Evolutionary conservation across 1,140 invertebrate genomes (phyloP).

Genomic region (Callitettix versicolor): DNA sequence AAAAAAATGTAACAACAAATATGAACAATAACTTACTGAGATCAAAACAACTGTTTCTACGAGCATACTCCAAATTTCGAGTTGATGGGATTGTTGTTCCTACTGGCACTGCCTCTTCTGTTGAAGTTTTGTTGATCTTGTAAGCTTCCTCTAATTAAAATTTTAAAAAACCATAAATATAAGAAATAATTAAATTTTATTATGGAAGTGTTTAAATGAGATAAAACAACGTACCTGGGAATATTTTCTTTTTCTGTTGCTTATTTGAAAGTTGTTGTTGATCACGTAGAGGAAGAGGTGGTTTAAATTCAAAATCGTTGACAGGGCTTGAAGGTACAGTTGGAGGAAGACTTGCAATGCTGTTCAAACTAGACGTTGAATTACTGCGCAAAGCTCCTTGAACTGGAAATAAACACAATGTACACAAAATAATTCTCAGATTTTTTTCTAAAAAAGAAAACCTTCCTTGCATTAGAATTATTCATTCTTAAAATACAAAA

Average conservation of each 20-base stretch:
- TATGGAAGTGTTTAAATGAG: too few species aligned
- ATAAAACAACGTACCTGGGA: too few species aligned
- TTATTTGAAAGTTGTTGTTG: slow-evolving; percentile 25
- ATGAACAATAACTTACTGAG: slow-evolving; percentile 48
- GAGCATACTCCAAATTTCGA: slow-evolving; percentile 7
- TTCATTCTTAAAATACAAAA: too few species aligned
- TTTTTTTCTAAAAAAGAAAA: too few species aligned
- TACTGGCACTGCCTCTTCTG: not conserved
- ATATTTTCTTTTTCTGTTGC: not conserved
- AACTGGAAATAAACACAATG: too few species aligned
- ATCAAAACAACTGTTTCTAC: slow-evolving; percentile 52
- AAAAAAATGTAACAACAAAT: too few species aligned
- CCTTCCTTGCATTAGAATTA: too few species aligned
- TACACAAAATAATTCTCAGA: too few species aligned
- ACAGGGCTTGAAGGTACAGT: slow-evolving; percentile 12
- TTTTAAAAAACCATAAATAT: too few species aligned
- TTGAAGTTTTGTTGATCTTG: too few species aligned
- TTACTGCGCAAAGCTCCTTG: slow-evolving; percentile 40
- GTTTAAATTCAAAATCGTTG: slow-evolving; percentile 22
- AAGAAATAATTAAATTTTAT: too few species aligned
- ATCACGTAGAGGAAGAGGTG: slow-evolving; percentile 31
- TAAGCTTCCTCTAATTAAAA: too few species aligned
- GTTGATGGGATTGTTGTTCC: slow-evolving; percentile 3
- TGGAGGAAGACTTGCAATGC: slow-evolving; percentile 35
- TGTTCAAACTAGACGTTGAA: slow-evolving; percentile 44